Conservation (phyloP, 2,888 invertebrate genomes). For the Tipula confusa region DNA sequence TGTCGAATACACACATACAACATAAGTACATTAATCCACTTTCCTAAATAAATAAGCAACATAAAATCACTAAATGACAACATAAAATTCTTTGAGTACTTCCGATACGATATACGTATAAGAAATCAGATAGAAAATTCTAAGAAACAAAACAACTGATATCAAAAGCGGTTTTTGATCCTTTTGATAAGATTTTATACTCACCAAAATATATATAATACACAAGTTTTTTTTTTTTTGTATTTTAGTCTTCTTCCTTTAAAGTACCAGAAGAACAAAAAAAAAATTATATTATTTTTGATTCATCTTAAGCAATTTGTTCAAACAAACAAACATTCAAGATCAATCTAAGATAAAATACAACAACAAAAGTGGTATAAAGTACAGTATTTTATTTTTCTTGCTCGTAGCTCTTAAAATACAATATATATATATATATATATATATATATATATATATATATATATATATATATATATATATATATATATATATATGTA, state of each 20-base stretch:
- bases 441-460: background rate
- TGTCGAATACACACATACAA: too few species aligned
- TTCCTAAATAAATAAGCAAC: background rate
- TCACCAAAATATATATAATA: background rate
- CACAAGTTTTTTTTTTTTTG: background rate
- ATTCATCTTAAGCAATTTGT: slow-evolving; percentile 25
- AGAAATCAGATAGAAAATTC: background rate
- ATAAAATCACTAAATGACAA: background rate
- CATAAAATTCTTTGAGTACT: background rate
- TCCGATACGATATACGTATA: background rate
- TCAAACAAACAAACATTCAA: slow-evolving; percentile 25
- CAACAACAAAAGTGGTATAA: background rate
- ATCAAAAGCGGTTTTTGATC: background rate
- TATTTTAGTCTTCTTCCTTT: background rate
- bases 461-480: background rate
- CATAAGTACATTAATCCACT: too few species aligned
- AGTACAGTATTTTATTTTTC: background rate
- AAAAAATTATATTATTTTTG: background rate
- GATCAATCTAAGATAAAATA: slow-evolving; percentile 14
- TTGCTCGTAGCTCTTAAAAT: background rate
- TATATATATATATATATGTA: background rate
- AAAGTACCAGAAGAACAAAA: background rate
- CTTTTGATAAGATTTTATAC: background rate
- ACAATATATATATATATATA: background rate
- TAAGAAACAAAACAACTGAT: background rate